phyloP scores from a whole-genome alignment of 2,113 vertebrate species.

The Neogobius melanostomus region DNA sequence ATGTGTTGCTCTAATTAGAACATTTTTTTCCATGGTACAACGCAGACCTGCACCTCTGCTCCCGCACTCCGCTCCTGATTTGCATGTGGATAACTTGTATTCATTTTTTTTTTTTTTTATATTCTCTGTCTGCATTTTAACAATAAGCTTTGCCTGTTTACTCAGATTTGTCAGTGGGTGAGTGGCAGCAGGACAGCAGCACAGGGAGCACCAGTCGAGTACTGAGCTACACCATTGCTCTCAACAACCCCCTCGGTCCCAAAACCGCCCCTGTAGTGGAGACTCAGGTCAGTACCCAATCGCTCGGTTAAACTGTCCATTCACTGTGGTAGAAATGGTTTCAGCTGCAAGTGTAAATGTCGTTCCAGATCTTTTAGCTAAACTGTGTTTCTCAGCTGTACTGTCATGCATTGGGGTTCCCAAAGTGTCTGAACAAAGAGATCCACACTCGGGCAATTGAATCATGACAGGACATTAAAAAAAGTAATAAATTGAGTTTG shows the following conservation, averaged over 20 bases:
- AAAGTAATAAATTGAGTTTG: too few species aligned
- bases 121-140: neutral
- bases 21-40: conserved; percentile 20
- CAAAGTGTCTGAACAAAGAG: too few species aligned
- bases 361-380: too few species aligned
- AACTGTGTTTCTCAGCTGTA: too few species aligned
- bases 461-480: too few species aligned
- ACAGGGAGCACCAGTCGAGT: conserved; percentile 82
- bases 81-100: neutral
- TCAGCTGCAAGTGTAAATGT: too few species aligned
- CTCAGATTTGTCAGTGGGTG: conserved; percentile 82
- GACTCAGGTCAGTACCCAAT: conserved; percentile 81
- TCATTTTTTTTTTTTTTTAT: neutral
- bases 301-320: too few species aligned
- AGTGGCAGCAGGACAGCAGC: conserved; percentile 84
- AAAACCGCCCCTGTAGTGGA: conserved; percentile 88
- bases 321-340: too few species aligned
- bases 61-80: neutral
- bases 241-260: conserved; percentile 89
- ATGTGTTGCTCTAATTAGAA: conserved; percentile 53
- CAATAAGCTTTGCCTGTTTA: neutral
- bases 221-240: conserved; percentile 87
- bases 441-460: too few species aligned
- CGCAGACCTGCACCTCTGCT: conserved; percentile 15
- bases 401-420: too few species aligned